Percentiles rank a stretch among this genome's conserved stretches.
phyloP scores from a whole-genome alignment of 2,888 invertebrate species.

The Zonitis immaculata region DNA sequence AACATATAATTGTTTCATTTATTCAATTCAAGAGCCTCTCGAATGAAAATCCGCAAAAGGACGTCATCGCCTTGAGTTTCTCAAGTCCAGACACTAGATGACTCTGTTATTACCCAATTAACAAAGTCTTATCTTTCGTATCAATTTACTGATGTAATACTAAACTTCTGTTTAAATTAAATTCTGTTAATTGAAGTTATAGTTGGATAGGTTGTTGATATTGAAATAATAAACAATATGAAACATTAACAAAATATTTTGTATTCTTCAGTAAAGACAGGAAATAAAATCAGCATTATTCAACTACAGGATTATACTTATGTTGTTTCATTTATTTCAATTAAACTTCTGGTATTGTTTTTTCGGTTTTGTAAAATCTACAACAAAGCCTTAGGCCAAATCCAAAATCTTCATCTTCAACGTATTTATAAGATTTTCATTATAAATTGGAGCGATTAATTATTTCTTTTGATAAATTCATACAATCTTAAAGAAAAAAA shows the following conservation, averaged over 20 bases:
- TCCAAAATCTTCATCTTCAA: background rate
- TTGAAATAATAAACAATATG: conserved; percentile 16
- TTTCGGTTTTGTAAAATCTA: conserved; percentile 15
- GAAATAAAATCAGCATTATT: conserved; percentile 18
- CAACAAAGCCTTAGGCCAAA: conserved; percentile 20
- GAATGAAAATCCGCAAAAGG: no score
- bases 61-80: no score
- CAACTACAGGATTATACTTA: conserved; percentile 15
- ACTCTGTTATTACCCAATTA: no score
- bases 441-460: conserved; percentile 15
- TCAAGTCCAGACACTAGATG: no score
- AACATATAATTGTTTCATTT: no score
- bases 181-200: no score
- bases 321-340: conserved; percentile 3
- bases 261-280: conserved; percentile 23
- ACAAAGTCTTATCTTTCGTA: no score
- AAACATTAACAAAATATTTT: conserved; percentile 28
- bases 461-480: conserved; percentile 33
- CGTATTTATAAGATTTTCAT: conserved; percentile 4
- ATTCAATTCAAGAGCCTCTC: no score
- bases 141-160: no score
- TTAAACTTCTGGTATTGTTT: background rate
- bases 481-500: conserved; percentile 47
- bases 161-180: no score
- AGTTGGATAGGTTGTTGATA: conserved; percentile 5